Evolutionary conservation across 2,888 invertebrate genomes (phyloP), one percentile per base, ranked within the genome.

Genomic region (Oligia fasciuncula): DNA sequence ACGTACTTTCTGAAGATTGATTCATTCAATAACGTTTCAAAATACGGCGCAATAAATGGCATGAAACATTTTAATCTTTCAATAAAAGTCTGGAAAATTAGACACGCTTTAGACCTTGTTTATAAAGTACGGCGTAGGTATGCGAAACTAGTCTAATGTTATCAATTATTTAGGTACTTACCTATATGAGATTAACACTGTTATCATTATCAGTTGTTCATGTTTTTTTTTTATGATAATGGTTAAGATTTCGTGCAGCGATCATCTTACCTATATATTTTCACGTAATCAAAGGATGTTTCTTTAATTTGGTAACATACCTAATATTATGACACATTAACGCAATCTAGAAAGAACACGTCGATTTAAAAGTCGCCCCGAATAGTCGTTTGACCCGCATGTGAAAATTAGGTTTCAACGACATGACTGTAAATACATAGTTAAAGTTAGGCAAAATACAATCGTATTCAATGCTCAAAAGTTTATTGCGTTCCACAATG

Each of bases 181-280:
- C n/a, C 5, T 51, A 70, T 51, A 43, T n/a, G 4, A 62, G 74
- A 68, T 72, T 72, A 80, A 60, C 63, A 74, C 63, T 72, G 14
- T 74, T 81, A 81, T 85, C 70, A 40, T 23, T 72, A 81, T 72
- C 54, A 73, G 46, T 65, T 76, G 69, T 77, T 84, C 60, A 72
- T 72, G 46, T 73, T 57, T 63, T 69, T 73, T 62, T n/a, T 69
- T 65, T 23, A 2, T 60, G 49, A 65, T 68, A 75, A 6, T 46
- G 4, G 35, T 29, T 71, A 29, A 3, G 57, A 23, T 57, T 35
- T 51, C 19, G 8, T 62, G 13, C 0, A 54, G 8, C 17, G 9
- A 5, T 14, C 23, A 14, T 54, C 2, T 70, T 81, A 29, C 29
- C 29, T 29, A 49, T 17, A 19, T 54, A 2, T 70, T 81, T 57